Evolutionary conservation across 2,888 invertebrate species (phyloP).

Genomic region (Automeris io): DNA sequence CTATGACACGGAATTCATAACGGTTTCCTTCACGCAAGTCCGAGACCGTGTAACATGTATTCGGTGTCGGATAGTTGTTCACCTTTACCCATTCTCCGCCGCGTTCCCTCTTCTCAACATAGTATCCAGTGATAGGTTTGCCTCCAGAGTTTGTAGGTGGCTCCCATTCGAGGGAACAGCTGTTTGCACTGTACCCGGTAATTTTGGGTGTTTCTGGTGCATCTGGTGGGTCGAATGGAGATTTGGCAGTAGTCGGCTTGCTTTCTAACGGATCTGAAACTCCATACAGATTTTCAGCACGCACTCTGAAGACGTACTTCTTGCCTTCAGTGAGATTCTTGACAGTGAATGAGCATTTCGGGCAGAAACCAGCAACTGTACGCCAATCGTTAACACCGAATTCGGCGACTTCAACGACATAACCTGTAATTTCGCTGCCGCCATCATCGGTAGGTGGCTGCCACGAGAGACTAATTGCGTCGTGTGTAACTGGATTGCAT

Average conservation of each 20-base stretch:
- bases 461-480: conserved; percentile 91
- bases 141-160: conserved; percentile 94
- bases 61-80: conserved; percentile 94
- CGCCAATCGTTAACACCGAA: conserved; percentile 95
- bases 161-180: conserved; percentile 92
- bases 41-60: conserved; percentile 92
- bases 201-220: conserved; percentile 91
- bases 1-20: conserved; percentile 96
- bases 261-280: conserved; percentile 96
- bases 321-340: conserved; percentile 95
- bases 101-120: conserved; percentile 95
- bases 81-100: conserved; percentile 96
- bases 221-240: conserved; percentile 97
- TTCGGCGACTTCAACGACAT: conserved; percentile 96
- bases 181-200: conserved; percentile 85
- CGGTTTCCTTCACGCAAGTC: conserved; percentile 94
- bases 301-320: conserved; percentile 95
- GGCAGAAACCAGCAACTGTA: conserved; percentile 94
- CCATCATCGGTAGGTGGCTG: conserved; percentile 93
- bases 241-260: conserved; percentile 93
- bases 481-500: conserved; percentile 89
- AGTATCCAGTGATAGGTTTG: conserved; percentile 94
- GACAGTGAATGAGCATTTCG: conserved; percentile 92
- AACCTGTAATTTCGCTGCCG: conserved; percentile 95
- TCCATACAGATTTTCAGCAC: conserved; percentile 98